Evolutionary conservation across 2,113 vertebrate species (phyloP).

Genomic region (Lipophrys pholis): DNA sequence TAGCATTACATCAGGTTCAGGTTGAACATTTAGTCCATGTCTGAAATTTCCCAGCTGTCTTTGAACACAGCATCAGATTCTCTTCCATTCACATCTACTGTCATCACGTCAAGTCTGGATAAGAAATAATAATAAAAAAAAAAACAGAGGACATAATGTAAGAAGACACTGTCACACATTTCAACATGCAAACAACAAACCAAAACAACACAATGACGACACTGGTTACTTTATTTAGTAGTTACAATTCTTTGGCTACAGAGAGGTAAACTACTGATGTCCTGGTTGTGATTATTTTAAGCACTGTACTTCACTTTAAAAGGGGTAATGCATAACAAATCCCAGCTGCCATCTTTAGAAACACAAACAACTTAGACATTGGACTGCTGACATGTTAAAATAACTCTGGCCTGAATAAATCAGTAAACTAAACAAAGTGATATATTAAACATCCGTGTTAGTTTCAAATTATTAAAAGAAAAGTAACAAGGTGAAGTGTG

Average conservation of each 20-base stretch:
- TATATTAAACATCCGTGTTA: constrained; percentile 60
- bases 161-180: too few relatives aligned
- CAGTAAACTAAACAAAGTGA: constrained; percentile 16
- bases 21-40: neutral
- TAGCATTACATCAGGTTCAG: too few relatives aligned
- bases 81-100: neutral
- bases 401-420: constrained; percentile 38
- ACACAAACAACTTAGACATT: constrained; percentile 1
- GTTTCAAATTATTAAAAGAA: constrained; percentile 51
- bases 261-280: constrained; percentile 38
- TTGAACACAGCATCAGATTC: neutral
- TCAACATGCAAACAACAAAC: neutral
- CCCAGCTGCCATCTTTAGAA: constrained; percentile 63
- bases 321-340: constrained; percentile 46
- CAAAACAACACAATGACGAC: constrained; percentile 3
- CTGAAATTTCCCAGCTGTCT: neutral
- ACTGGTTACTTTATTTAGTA: constrained; percentile 63
- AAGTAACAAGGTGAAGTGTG: constrained; percentile 49
- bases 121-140: neutral
- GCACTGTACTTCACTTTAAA: constrained; percentile 2
- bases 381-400: constrained; percentile 31
- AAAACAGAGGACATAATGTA: too few relatives aligned
- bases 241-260: constrained; percentile 60
- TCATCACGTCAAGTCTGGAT: neutral
- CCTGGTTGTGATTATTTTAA: neutral